Evolutionary conservation across 2,888 invertebrate genomes (phyloP).

Genomic region (Dicycla oo): DNA sequence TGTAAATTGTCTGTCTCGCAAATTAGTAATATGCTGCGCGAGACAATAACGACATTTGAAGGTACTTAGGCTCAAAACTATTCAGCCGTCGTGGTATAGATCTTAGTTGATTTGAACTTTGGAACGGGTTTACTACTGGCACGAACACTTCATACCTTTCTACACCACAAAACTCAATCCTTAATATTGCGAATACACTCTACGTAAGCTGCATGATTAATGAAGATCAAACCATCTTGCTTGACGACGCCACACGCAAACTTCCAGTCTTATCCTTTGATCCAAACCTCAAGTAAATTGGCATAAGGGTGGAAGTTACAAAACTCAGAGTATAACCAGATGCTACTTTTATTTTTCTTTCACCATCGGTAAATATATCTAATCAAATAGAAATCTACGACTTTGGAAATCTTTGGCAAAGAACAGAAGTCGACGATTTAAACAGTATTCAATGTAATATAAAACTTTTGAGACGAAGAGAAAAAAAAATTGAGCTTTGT

Average conservation of each 20-base stretch:
- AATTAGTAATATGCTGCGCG: too few species aligned
- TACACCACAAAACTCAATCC: neutral
- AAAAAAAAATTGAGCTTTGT: slow-evolving; percentile 17
- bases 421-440: slow-evolving; percentile 40
- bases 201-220: neutral
- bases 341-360: slow-evolving; percentile 42
- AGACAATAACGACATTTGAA: too few species aligned
- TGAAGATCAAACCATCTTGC: neutral
- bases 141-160: too few species aligned
- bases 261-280: slow-evolving; percentile 22
- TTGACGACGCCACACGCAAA: neutral
- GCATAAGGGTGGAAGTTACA: slow-evolving; percentile 14
- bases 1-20: too few species aligned
- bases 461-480: slow-evolving; percentile 36
- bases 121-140: neutral
- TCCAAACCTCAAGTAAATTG: slow-evolving; percentile 20
- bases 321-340: slow-evolving; percentile 22
- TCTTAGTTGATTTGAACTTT: neutral
- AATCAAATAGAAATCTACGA: slow-evolving; percentile 41
- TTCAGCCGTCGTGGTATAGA: too few species aligned
- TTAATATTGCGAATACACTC: neutral
- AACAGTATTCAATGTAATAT: slow-evolving; percentile 42
- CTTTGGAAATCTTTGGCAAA: slow-evolving; percentile 30
- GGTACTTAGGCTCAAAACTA: too few species aligned
- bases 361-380: slow-evolving; percentile 32